Conservation (phyloP, 2,888 invertebrate species). For the Limnephilus lunatus region DNA sequence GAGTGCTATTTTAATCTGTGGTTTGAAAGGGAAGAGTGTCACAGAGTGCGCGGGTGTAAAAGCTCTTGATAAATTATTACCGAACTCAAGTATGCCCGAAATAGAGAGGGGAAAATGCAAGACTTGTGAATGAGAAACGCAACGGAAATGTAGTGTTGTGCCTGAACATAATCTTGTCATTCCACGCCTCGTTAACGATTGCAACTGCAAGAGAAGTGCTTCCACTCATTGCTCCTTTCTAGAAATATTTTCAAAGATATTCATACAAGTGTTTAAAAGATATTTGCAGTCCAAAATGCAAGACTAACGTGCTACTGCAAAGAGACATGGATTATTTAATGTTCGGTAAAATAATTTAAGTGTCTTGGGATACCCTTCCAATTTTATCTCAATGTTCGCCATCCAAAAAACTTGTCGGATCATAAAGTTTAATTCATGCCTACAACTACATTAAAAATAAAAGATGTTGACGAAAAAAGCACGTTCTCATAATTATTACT, state of each 20-base stretch:
- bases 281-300: background rate
- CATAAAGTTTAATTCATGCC: background rate
- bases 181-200: constrained; percentile 19
- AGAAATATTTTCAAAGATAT: constrained; percentile 54
- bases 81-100: constrained; percentile 20
- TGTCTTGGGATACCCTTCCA: background rate
- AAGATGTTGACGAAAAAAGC: background rate
- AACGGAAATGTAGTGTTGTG: background rate
- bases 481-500: background rate
- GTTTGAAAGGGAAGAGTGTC: constrained; percentile 24
- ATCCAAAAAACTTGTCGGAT: background rate
- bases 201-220: constrained; percentile 17
- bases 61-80: constrained; percentile 42
- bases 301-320: background rate
- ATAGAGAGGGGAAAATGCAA: constrained; percentile 45
- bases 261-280: background rate
- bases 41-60: constrained; percentile 30
- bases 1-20: constrained; percentile 20
- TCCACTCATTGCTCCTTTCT: constrained; percentile 55
- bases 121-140: constrained; percentile 12
- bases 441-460: background rate
- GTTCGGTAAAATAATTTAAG: background rate
- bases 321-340: background rate
- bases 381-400: background rate
- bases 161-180: background rate